Evolutionary conservation across 2,888 invertebrate genomes (phyloP), one percentile per base, ranked within the genome.

Genomic region (Latrodectus hesperus): DNA sequence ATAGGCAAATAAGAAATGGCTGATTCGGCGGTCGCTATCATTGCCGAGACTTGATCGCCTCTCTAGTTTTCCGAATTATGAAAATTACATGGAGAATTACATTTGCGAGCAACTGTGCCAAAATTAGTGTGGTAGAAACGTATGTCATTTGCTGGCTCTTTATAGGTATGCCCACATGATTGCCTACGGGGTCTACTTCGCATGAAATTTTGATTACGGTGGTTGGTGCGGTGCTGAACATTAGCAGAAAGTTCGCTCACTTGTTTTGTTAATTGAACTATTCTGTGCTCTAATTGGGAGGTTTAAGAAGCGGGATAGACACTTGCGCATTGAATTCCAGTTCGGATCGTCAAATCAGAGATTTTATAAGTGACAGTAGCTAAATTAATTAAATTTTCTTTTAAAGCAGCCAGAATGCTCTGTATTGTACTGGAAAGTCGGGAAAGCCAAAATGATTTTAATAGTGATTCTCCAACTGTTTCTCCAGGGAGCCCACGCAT

Each of bases 61-160:
- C 53, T 55, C 55, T 74, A 12, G 22, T 22, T 22, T 22, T 22
- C 60, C 60, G 17, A 12, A 6, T 26, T 14, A 4, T 22, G 74
- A 55, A 55, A 53, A 26, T 12, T 53, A 26, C 55, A 74, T 9
- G 55, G 74, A 12, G 12, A 60, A 10, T 17, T 22, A n/a, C 60
- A 53, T 22, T 74, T 74, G 9, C n/a, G 17, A 14, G 38, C 55
- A 6, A 1, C 55, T 26, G 0, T 22, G 17, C 55, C 11, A 74
- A 74, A 74, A 38, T 74, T 74, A n/a, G 74, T 74, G 16, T 6
- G 74, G 8, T 73, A 73, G 17, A 73, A 73, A 73, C 73, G 2
- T 1, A 4, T 11, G n/a, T 16, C n/a, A 73, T 51, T 53, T 1
- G n/a, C 16, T 49, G 73, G 52, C 4, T 73, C 55, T 55, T 55